These are phyloP conservation scores for Icerya purchasi DNA, from an alignment of 2,888 invertebrate species.

Conservation along the genomic window DNA sequence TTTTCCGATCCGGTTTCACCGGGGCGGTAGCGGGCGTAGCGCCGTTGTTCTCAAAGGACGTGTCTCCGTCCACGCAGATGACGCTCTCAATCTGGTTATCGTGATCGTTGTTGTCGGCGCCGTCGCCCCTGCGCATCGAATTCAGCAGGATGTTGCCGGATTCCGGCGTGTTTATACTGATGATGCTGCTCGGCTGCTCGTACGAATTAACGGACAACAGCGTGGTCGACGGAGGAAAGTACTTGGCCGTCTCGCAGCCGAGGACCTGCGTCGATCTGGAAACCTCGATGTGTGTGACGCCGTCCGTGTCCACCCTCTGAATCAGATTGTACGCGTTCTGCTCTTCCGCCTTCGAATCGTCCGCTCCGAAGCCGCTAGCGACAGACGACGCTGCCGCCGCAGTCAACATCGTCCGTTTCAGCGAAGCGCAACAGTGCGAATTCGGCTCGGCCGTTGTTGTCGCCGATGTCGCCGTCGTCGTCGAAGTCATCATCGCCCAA, in stretches of 20 bases:
- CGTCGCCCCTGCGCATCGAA: not conserved
- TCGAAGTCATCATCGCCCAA: not conserved
- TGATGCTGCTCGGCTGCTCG: slow-evolving; percentile 22
- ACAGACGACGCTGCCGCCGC: too few species aligned
- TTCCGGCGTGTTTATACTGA: slow-evolving; percentile 26
- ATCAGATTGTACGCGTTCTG: slow-evolving; percentile 25
- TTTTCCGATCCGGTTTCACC: slow-evolving; percentile 18
- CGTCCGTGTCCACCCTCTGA: slow-evolving; percentile 29
- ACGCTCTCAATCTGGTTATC: slow-evolving; percentile 6
- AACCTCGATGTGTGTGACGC: slow-evolving; percentile 31
- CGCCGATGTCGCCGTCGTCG: not conserved
- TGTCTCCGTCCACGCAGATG: slow-evolving; percentile 5
- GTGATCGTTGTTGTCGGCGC: not conserved
- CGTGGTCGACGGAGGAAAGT: not conserved
- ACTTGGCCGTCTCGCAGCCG: not conserved
- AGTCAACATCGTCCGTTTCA: not conserved
- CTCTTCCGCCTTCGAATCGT: not conserved
- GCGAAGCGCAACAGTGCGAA: too few species aligned
- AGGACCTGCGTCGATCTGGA: slow-evolving; percentile 17
- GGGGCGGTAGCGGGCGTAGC: slow-evolving; percentile 15
- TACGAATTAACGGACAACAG: not conserved
- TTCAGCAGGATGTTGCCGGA: slow-evolving; percentile 12
- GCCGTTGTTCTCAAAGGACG: not conserved
- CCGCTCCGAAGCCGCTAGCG: too few species aligned
- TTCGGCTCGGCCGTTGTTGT: not conserved